These are phyloP conservation scores for Polypedilum pembai DNA, from an alignment of 1,140 invertebrate species.

Conservation along the genomic window DNA sequence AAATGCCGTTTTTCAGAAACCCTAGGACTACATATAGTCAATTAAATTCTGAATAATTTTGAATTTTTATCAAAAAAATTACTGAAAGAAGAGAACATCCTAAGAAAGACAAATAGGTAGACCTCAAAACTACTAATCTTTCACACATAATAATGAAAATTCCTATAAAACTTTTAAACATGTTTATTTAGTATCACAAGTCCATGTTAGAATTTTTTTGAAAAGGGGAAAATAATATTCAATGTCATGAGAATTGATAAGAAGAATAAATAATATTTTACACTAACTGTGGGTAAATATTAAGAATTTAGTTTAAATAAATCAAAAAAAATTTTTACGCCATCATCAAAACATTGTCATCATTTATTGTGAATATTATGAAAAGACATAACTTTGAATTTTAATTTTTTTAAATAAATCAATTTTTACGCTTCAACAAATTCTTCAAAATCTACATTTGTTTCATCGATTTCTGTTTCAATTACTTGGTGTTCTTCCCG, in stretches of 20 bases:
- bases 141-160: neutral
- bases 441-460: neutral
- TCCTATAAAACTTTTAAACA: no score
- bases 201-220: neutral
- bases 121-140: neutral
- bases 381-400: neutral
- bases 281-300: neutral
- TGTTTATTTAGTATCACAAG: neutral
- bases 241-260: constrained; percentile 8
- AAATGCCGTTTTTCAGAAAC: no score
- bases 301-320: neutral
- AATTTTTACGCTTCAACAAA: neutral
- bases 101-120: no score
- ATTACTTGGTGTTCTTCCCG: neutral
- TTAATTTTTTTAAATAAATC: neutral
- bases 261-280: neutral
- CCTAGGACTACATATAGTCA: no score
- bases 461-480: neutral
- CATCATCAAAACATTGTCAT: neutral
- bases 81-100: no score
- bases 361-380: neutral
- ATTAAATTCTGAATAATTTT: no score
- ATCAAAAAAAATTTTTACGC: neutral
- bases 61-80: no score
- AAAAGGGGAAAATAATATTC: neutral